phyloP scores from a whole-genome alignment of 2,888 invertebrate species.

The Syrphus vitripennis region DNA sequence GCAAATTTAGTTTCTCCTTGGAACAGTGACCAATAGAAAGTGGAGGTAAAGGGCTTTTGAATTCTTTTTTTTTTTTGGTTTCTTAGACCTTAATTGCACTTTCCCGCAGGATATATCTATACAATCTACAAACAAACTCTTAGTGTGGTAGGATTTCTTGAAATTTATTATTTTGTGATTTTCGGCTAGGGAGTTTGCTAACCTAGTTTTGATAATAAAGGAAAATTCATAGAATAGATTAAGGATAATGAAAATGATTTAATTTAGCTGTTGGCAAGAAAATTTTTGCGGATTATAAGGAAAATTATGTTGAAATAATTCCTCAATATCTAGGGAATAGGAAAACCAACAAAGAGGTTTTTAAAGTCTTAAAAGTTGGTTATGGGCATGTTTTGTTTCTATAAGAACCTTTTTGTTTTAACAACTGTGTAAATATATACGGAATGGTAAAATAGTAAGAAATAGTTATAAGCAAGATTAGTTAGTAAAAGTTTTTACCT shows the following conservation, averaged over 20 bases:
- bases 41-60: neutral
- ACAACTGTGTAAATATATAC: neutral
- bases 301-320: no score
- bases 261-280: neutral
- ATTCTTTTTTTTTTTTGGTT: neutral
- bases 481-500: no score
- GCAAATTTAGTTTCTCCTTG: slow-evolving; percentile 28
- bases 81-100: slow-evolving; percentile 16
- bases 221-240: neutral
- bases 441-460: no score
- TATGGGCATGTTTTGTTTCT: neutral
- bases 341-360: no score
- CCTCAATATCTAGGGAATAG: no score
- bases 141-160: neutral
- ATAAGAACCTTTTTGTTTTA: neutral
- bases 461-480: no score
- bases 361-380: neutral
- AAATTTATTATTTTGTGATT: neutral
- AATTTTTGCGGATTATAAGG: neutral
- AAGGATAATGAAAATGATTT: neutral
- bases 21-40: slow-evolving; percentile 38
- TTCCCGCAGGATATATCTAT: neutral
- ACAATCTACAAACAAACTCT: no score
- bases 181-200: neutral
- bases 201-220: neutral